Conservation (phyloP, 2,888 invertebrate genomes). For the Portevinia maculata region DNA sequence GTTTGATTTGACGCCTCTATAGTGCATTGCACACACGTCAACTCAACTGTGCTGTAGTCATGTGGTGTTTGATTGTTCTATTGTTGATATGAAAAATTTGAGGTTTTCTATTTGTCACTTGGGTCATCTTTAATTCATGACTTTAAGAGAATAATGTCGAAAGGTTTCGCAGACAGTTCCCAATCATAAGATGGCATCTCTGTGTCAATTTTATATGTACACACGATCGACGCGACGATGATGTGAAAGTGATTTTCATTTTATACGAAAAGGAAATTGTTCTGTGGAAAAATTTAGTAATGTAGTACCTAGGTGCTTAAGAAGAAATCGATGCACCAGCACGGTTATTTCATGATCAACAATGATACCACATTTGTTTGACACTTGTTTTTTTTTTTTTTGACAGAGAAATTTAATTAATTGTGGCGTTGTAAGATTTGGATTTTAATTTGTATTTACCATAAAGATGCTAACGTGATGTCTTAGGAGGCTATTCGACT, state of each 20-base stretch:
- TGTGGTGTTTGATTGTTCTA: slow-evolving; percentile 24
- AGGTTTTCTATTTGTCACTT: slow-evolving; percentile 2
- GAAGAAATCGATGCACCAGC: neutral
- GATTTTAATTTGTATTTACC: neutral
- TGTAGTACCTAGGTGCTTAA: slow-evolving; percentile 16
- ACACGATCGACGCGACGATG: no score
- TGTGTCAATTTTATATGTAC: slow-evolving; percentile 35
- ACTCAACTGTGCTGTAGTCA: slow-evolving; percentile 13
- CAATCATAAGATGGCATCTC: slow-evolving; percentile 22
- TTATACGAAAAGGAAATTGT: slow-evolving; percentile 31
- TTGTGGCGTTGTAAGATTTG: neutral
- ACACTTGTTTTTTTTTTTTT: neutral
- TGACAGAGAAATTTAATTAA: slow-evolving; percentile 14
- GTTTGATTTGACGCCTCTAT: slow-evolving; percentile 65
- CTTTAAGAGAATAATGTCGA: slow-evolving; percentile 2
- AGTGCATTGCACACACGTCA: neutral
- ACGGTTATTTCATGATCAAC: slow-evolving; percentile 1
- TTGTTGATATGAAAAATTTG: slow-evolving; percentile 31
- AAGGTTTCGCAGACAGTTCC: neutral
- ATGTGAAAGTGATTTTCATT: slow-evolving; percentile 58
- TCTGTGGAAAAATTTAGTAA: slow-evolving; percentile 8
- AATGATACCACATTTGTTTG: slow-evolving; percentile 13
- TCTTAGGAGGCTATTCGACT: neutral
- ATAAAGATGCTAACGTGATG: no score
- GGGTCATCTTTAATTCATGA: slow-evolving; percentile 67